A percentile compares a stretch with the other conserved stretches of the same genome.
These are phyloP conservation scores for Apamea epomidion DNA, from an alignment of 2,888 invertebrate genomes.

Conservation along the genomic window DNA sequence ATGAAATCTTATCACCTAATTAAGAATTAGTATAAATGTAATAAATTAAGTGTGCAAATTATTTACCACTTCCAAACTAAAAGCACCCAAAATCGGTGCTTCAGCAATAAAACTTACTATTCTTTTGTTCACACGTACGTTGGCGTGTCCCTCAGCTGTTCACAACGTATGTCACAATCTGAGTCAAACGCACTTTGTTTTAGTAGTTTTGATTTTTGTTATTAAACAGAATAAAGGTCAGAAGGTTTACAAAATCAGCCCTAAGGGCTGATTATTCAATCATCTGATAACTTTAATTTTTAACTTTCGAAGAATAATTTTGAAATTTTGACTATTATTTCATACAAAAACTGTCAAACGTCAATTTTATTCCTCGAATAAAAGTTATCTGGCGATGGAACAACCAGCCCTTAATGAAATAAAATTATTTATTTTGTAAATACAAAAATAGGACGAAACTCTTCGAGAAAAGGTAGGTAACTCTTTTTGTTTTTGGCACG, in stretches of 20 bases:
- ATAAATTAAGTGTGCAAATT: background rate
- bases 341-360: too few species aligned
- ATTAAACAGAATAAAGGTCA: background rate
- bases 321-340: too few species aligned
- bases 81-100: background rate
- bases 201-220: slow-evolving; percentile 4
- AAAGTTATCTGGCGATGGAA: too few species aligned
- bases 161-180: slow-evolving; percentile 19
- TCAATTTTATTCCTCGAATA: too few species aligned
- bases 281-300: too few species aligned
- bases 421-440: background rate
- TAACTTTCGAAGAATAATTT: too few species aligned
- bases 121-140: background rate
- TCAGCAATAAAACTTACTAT: slow-evolving; percentile 5
- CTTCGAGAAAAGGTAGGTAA: background rate
- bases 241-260: background rate
- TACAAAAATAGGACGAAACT: background rate
- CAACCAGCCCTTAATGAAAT: background rate
- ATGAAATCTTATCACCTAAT: background rate
- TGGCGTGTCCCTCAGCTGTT: slow-evolving; percentile 38
- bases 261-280: too few species aligned
- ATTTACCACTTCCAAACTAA: background rate
- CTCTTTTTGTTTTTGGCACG: background rate
- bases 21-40: background rate
- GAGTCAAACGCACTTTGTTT: slow-evolving; percentile 27